Percentiles rank a stretch among this genome's conserved stretches.
Conservation (phyloP, 2,113 vertebrate species). For the Gila orcuttii region DNA sequence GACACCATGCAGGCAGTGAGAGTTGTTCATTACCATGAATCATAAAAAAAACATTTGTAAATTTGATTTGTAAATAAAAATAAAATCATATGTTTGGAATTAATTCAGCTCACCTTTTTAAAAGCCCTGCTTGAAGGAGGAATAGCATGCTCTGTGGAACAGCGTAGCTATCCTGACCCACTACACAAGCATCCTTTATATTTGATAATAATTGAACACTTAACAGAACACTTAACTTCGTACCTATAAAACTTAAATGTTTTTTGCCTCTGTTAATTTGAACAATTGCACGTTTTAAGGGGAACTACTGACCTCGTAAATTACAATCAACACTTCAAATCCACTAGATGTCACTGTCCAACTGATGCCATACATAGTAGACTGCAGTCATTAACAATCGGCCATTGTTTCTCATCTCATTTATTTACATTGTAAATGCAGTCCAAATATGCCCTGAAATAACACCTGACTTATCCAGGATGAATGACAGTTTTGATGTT, state of each 20-base stretch:
- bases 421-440: background rate
- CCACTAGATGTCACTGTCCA: constrained; percentile 5
- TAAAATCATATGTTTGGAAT: too few species aligned
- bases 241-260: background rate
- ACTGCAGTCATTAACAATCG: background rate
- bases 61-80: too few species aligned
- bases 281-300: background rate
- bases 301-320: background rate
- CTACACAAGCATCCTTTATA: background rate
- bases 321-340: background rate
- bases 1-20: background rate
- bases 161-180: background rate
- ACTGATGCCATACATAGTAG: background rate
- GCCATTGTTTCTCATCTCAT: background rate
- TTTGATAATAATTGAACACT: background rate
- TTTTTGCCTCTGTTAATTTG: background rate
- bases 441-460: background rate
- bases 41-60: too few species aligned
- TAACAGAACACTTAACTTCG: background rate
- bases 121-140: too few species aligned
- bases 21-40: too few species aligned
- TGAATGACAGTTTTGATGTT: background rate
- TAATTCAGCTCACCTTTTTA: too few species aligned
- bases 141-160: too few species aligned
- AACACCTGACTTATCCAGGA: background rate